Percentiles rank a stretch among this genome's conserved stretches.
phyloP scores from a whole-genome alignment of 1,140 invertebrate genomes.

The Drosophila triauraria region DNA sequence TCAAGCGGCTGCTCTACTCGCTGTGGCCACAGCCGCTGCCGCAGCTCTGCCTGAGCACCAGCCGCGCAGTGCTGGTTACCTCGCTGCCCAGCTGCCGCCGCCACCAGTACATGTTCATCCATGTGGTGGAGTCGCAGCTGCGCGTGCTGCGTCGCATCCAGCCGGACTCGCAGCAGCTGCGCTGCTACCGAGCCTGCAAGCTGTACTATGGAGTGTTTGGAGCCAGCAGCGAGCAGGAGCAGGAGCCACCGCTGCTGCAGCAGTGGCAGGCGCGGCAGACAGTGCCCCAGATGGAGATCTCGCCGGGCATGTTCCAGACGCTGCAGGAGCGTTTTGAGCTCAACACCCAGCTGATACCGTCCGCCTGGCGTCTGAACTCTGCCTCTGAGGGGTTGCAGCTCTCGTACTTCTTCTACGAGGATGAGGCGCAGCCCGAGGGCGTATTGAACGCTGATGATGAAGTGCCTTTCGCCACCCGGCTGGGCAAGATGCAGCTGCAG shows the following conservation, averaged over 20 bases:
- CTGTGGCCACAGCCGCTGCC: conserved; percentile 47
- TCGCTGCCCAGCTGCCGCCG: conserved; percentile 53
- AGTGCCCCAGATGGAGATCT: conserved; percentile 63
- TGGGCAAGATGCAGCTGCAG: background rate
- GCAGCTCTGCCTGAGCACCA: conserved; percentile 29
- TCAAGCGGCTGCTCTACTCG: conserved; percentile 43
- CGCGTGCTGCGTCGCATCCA: conserved; percentile 51
- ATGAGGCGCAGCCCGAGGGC: conserved; percentile 25
- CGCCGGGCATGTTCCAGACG: conserved; percentile 52
- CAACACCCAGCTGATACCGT: conserved; percentile 39
- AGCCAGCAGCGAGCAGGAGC: background rate
- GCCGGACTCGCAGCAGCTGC: conserved; percentile 18
- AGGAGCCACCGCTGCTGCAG: conserved; percentile 14
- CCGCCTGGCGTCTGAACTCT: conserved; percentile 40
- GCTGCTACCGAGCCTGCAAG: conserved; percentile 52
- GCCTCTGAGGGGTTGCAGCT: conserved; percentile 47
- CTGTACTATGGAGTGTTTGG: conserved; percentile 50
- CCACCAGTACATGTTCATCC: conserved; percentile 62
- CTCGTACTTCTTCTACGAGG: conserved; percentile 66
- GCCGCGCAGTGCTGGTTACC: conserved; percentile 49
- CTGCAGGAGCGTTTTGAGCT: conserved; percentile 28
- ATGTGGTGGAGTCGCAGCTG: conserved; percentile 68
- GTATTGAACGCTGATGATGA: too few relatives aligned
- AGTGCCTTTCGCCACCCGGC: background rate
- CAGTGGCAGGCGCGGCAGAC: conserved; percentile 54